Conservation (phyloP, 2,113 vertebrate species). For the Anoplopoma fimbria region DNA sequence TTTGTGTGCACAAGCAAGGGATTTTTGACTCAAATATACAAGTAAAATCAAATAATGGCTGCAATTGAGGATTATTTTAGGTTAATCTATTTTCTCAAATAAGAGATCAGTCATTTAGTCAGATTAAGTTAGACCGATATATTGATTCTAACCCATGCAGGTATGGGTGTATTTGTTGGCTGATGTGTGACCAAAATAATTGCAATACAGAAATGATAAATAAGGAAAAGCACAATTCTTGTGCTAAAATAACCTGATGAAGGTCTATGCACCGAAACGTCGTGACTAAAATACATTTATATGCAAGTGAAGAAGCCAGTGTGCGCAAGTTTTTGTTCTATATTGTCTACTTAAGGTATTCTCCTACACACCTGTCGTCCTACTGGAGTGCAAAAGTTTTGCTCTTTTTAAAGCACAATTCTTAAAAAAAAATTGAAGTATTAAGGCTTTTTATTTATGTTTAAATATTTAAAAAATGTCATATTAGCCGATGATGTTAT, state of each 20-base stretch:
- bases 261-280: too few relatives aligned
- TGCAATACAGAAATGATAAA: neutral
- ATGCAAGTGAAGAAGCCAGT: too few relatives aligned
- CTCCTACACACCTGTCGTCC: too few relatives aligned
- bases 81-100: neutral
- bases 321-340: too few relatives aligned
- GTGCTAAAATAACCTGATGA: too few relatives aligned
- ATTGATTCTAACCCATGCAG: neutral
- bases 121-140: neutral
- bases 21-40: constrained; percentile 4
- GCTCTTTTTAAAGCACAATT: too few relatives aligned
- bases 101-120: neutral
- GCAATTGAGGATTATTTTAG: neutral
- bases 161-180: neutral
- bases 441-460: neutral
- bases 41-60: neutral
- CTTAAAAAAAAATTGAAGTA: too few relatives aligned
- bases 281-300: too few relatives aligned
- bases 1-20: neutral
- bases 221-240: too few relatives aligned
- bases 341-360: too few relatives aligned
- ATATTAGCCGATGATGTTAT: neutral
- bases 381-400: too few relatives aligned
- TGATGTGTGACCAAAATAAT: neutral
- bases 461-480: neutral